These are phyloP conservation scores for Chondrilla cf. caribensis DNA, from an alignment of 37 sponge, comb jelly and placozoan species.

Conservation along the genomic window DNA sequence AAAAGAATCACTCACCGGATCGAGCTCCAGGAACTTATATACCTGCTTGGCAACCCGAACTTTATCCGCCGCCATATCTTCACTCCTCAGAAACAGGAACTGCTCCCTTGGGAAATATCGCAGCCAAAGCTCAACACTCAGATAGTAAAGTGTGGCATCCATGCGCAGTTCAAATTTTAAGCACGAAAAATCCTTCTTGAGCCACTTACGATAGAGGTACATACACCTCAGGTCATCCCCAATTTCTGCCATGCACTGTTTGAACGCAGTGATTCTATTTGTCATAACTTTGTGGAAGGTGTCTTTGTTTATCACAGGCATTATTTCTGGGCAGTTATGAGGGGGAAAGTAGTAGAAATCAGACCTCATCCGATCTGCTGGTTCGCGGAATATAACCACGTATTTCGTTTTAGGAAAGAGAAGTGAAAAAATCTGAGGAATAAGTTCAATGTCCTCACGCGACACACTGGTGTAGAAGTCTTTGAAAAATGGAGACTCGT, in stretches of 20 bases:
- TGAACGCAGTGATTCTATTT: neutral
- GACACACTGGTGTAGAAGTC: too few species aligned
- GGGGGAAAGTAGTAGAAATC: slow-evolving; percentile 1
- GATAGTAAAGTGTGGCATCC: neutral
- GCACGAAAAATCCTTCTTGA: neutral
- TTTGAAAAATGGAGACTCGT: neutral
- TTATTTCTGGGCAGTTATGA: neutral
- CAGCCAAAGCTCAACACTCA: neutral
- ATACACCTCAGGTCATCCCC: neutral
- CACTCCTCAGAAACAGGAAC: slow-evolving; percentile 6
- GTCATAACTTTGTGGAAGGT: neutral
- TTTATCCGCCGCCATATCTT: neutral
- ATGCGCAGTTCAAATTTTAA: neutral
- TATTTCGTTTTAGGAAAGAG: neutral
- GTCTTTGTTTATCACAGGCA: too few species aligned
- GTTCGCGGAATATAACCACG: neutral
- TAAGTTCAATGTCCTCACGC: neutral
- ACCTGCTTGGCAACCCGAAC: neutral
- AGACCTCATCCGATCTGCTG: neutral
- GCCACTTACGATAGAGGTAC: neutral
- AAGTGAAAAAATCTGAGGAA: neutral
- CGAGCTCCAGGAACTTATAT: neutral
- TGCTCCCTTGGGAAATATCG: slow-evolving; percentile 6
- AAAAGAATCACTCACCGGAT: neutral
- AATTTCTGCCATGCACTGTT: neutral